Percentiles rank a stretch among this genome's conserved stretches.
phyloP scores from a whole-genome alignment of 2,888 invertebrate species.

The Odontothrips loti region DNA sequence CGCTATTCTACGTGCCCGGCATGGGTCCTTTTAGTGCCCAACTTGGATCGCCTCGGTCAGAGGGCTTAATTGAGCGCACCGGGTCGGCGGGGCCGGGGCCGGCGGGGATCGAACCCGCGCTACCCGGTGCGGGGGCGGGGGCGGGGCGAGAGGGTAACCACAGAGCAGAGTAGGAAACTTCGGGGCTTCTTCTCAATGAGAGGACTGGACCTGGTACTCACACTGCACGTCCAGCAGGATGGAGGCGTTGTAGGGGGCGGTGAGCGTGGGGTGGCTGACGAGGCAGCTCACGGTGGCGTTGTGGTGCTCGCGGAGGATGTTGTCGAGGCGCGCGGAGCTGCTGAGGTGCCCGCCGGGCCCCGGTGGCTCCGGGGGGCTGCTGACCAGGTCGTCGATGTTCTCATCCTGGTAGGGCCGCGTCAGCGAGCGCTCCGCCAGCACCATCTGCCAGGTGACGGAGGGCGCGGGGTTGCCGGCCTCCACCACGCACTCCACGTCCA shows the following conservation, averaged over 20 bases:
- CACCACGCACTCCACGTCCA: slow-evolving; percentile 79
- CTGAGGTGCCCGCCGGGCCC: slow-evolving; percentile 41
- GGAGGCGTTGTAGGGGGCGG: slow-evolving; percentile 55
- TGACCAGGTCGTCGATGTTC: slow-evolving; percentile 30
- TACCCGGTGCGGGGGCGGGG: too few species aligned
- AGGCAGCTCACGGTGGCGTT: slow-evolving; percentile 80
- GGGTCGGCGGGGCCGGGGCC: too few species aligned
- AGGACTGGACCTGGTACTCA: slow-evolving; percentile 48
- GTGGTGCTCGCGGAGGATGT: slow-evolving; percentile 78
- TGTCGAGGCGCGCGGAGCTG: slow-evolving; percentile 64
- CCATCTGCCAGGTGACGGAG: slow-evolving; percentile 54
- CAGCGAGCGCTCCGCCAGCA: slow-evolving; percentile 46
- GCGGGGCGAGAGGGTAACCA: too few species aligned
- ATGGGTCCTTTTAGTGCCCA: background rate
- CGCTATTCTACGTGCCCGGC: background rate
- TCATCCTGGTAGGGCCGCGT: slow-evolving; percentile 41
- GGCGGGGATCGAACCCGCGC: too few species aligned
- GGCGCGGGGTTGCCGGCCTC: slow-evolving; percentile 73
- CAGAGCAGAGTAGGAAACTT: too few species aligned
- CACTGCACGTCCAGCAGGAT: slow-evolving; percentile 63
- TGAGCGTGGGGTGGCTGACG: slow-evolving; percentile 64
- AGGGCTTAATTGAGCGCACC: background rate
- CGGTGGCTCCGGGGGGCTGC: slow-evolving; percentile 32
- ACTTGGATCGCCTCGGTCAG: background rate
- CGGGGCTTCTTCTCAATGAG: too few species aligned